phyloP scores from a whole-genome alignment of 2,888 invertebrate genomes.

The Eurytoma californica region DNA sequence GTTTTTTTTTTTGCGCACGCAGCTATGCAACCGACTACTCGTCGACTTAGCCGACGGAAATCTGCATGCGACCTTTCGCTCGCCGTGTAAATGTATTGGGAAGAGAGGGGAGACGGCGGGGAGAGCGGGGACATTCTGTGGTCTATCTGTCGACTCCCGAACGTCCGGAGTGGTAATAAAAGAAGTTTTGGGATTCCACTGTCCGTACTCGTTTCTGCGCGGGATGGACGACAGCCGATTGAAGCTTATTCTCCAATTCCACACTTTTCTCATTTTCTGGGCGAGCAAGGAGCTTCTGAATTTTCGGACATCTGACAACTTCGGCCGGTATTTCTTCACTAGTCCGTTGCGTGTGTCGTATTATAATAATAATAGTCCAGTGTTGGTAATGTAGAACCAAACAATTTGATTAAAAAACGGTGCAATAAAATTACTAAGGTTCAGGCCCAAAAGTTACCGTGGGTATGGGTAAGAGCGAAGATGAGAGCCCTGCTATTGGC shows the following conservation, averaged over 20 bases:
- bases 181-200: slow-evolving; percentile 50
- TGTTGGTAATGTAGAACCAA: not conserved
- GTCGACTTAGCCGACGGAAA: no score
- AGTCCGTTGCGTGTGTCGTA: not conserved
- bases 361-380: no score
- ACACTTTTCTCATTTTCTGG: not conserved
- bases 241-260: slow-evolving; percentile 23
- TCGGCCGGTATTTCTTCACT: not conserved
- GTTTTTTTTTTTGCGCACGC: not conserved
- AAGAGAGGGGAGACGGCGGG: slow-evolving; percentile 1
- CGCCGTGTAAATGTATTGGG: not conserved
- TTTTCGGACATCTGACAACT: not conserved
- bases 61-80: no score
- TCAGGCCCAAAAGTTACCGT: slow-evolving; percentile 35
- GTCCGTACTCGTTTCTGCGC: slow-evolving; percentile 7
- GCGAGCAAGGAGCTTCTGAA: not conserved
- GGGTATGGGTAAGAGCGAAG: slow-evolving; percentile 45
- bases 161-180: slow-evolving; percentile 45
- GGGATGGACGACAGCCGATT: slow-evolving; percentile 38
- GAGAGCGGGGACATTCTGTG: slow-evolving; percentile 32
- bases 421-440: no score
- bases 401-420: slow-evolving; percentile 48
- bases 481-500: slow-evolving; percentile 64
- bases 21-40: slow-evolving; percentile 1
- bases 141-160: slow-evolving; percentile 41